These are phyloP conservation scores for Phaethornis superciliosus DNA, from an alignment of 2,113 vertebrate genomes.

Conservation along the genomic window DNA sequence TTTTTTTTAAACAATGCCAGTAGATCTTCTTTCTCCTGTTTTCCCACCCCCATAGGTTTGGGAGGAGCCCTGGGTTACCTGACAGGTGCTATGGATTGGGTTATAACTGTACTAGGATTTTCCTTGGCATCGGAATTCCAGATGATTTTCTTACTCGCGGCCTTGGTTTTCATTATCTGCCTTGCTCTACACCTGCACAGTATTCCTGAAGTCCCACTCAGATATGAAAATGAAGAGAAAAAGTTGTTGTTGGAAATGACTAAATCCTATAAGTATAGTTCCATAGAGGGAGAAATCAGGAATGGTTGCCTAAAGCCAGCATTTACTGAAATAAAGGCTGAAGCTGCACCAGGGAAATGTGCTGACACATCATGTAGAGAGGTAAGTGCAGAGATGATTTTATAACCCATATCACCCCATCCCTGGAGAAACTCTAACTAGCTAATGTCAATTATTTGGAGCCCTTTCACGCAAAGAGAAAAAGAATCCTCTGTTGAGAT, in stretches of 20 bases:
- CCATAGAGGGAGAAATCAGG: constrained; percentile 74
- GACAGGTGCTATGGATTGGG: constrained; percentile 94
- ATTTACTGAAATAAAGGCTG: constrained; percentile 58
- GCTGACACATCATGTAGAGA: constrained; percentile 55
- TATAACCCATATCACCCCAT: fast-evolving
- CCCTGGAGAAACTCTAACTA: background rate
- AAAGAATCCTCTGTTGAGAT: background rate
- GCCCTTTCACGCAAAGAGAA: background rate
- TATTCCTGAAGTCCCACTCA: constrained; percentile 88
- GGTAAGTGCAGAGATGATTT: constrained; percentile 64
- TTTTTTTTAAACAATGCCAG: background rate
- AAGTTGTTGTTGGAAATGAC: constrained; percentile 57
- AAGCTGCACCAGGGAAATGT: constrained; percentile 69
- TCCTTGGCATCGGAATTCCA: constrained; percentile 91
- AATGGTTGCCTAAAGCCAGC: constrained; percentile 53
- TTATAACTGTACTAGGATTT: constrained; percentile 81
- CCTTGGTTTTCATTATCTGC: constrained; percentile 83
- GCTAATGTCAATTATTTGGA: background rate
- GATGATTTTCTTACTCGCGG: constrained; percentile 92
- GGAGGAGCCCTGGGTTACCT: constrained; percentile 94
- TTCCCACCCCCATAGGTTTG: constrained; percentile 78
- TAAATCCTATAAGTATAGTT: constrained; percentile 74
- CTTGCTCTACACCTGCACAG: constrained; percentile 89
- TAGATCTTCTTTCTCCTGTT: background rate
- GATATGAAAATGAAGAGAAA: background rate